Base-by-base conservation (phyloP, 2,113 vertebrate species). In the Alouatta palliata region DNA sequence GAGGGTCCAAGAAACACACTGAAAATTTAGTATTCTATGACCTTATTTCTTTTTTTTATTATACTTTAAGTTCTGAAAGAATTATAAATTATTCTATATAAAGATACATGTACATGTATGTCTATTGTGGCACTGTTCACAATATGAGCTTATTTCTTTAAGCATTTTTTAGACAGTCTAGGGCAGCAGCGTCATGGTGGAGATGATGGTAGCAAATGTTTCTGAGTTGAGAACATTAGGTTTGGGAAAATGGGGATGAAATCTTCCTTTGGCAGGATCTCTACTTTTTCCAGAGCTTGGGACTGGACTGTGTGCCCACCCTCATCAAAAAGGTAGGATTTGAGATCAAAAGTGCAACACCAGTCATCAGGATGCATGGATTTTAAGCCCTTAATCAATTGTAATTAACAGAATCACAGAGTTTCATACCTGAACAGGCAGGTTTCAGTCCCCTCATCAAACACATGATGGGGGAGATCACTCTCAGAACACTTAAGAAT, bases 211-310 rank as follows among this genome's bases (percentile, higher is more conserved):
- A 87, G 19, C 16, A 70, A 8, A 88, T 71, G 3, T 93, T 93
- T 94, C 37, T 83, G 71, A 82, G n/a, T 75, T 94, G 35, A 89
- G 45, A 92, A 45, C 77, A 85, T 85, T 52, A 81, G n/a, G 5
- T 86, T 82, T 68, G 35, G 9, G 25, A 9, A 90, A 95, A 84
- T 71, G n/a, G 8, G 7, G 13, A 86, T 49, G 32, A n/a, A 91
- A 30, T 58, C 1, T 61, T 86, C 10, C 54, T 76, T 43, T 93
- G 45, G 35, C 71, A 82, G 4, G 68, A 49, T 82, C 45, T 66
- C 25, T 83, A 49, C 12, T 83, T 95, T 84, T 58, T 37, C 66
- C 6, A 83, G 11, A 86, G 27, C 2, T 96, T 96, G 21, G 3
- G 1, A 49, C 49, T 75, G 25, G 7, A 77, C 32, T 49, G 3